phyloP scores from a whole-genome alignment of 2,888 invertebrate species.

The Hipparchia sbordonii region DNA sequence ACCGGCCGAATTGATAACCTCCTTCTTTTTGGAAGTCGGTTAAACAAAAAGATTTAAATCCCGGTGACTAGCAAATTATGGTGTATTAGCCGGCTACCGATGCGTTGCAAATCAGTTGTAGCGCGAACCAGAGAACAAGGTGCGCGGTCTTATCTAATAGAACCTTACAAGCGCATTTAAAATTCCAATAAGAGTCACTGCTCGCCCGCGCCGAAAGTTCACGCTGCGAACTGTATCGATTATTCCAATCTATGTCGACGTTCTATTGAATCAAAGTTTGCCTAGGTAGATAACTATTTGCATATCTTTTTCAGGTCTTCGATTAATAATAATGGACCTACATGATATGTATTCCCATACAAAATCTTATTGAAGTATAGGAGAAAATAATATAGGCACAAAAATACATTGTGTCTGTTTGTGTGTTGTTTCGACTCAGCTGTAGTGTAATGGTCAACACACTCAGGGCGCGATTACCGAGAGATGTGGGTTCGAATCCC shows the following conservation, averaged over 20 bases:
- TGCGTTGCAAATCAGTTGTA: constrained; percentile 40
- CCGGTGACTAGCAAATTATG: constrained; percentile 23
- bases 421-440: too few species aligned
- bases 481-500: too few species aligned
- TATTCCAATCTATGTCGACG: constrained; percentile 38
- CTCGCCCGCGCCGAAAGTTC: constrained; percentile 65
- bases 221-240: constrained; percentile 57
- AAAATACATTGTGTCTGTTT: too few species aligned
- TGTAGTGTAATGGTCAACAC: too few species aligned
- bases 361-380: too few species aligned
- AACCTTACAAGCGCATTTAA: constrained; percentile 68
- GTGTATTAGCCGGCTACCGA: constrained; percentile 25
- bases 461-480: too few species aligned
- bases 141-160: constrained; percentile 37
- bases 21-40: not conserved
- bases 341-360: too few species aligned
- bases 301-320: constrained; percentile 1
- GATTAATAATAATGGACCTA: too few species aligned
- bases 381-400: too few species aligned
- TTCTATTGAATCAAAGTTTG: constrained; percentile 36
- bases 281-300: not conserved
- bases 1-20: too few species aligned
- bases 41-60: constrained; percentile 15
- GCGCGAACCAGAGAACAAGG: constrained; percentile 37
- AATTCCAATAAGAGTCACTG: constrained; percentile 76